Conservation (phyloP, 2,797 vertebrate genomes). For the Platalea minor region DNA sequence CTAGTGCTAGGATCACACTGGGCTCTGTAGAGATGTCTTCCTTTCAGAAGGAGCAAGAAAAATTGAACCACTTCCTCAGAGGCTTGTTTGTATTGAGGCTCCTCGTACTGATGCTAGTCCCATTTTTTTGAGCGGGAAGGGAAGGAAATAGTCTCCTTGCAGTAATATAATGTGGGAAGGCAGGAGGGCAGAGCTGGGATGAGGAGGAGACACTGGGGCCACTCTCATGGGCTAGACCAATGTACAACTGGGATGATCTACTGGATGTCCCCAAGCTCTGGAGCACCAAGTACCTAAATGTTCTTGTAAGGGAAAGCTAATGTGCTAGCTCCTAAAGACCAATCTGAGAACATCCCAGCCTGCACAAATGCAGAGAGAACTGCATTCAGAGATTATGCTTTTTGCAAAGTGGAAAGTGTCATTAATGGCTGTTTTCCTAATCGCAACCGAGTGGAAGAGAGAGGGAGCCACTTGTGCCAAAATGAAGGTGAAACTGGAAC, state of each 20-base stretch:
- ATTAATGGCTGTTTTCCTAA: background rate
- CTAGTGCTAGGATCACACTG: background rate
- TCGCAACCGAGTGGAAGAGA: background rate
- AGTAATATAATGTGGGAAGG: background rate
- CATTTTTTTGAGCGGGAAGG: rapidly evolving
- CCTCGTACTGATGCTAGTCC: background rate
- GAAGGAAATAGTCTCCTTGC: background rate
- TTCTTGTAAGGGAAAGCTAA: background rate
- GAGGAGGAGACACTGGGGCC: background rate
- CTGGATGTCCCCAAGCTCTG: background rate
- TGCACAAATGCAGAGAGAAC: background rate
- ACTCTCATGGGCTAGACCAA: background rate
- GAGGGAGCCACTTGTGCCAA: background rate
- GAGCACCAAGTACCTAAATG: background rate
- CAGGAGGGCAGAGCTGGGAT: background rate
- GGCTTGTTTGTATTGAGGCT: background rate
- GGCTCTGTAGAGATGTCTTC: background rate
- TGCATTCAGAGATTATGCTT: background rate
- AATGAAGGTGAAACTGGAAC: background rate
- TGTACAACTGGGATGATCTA: background rate
- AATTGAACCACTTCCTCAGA: background rate
- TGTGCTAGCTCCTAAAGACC: background rate
- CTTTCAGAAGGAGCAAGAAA: background rate
- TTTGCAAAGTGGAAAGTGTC: background rate
- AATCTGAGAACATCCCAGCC: background rate